Percentiles rank a stretch among this genome's conserved stretches.
These are phyloP conservation scores for Aphodius sticticus DNA, from an alignment of 2,888 invertebrate genomes.

Conservation along the genomic window DNA sequence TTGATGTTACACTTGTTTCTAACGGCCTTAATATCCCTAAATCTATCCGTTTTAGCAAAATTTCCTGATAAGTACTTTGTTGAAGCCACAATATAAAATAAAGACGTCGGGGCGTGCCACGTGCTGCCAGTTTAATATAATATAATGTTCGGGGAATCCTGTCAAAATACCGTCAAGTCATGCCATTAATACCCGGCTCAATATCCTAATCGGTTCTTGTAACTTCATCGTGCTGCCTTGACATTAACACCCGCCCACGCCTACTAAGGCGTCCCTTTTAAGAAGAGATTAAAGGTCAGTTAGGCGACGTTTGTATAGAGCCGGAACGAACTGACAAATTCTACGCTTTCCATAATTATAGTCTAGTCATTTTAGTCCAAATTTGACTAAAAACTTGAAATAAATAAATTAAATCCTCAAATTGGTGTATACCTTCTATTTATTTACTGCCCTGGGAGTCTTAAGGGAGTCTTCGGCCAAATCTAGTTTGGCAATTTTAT, in stretches of 20 bases:
- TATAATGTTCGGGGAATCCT: neutral
- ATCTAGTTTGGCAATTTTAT: no score
- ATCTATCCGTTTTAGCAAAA: no score
- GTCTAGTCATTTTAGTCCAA: no score
- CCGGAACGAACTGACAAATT: neutral
- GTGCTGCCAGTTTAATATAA: neutral
- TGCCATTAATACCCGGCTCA: neutral
- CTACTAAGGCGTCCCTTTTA: neutral
- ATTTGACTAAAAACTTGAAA: no score
- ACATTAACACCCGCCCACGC: neutral
- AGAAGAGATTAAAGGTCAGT: neutral
- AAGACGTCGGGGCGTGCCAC: neutral
- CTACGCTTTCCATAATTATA: neutral
- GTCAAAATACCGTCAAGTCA: neutral
- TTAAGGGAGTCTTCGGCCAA: no score
- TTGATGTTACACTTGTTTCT: slow-evolving; percentile 11
- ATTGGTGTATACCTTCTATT: no score
- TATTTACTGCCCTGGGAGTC: no score
- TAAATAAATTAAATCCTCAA: no score
- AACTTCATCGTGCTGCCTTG: neutral
- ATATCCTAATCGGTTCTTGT: neutral
- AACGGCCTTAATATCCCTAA: no score
- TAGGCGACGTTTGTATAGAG: neutral
- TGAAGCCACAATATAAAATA: no score
- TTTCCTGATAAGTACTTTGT: no score